Conservation (phyloP, 2,888 invertebrate species). For the Euplagia quadripunctaria region DNA sequence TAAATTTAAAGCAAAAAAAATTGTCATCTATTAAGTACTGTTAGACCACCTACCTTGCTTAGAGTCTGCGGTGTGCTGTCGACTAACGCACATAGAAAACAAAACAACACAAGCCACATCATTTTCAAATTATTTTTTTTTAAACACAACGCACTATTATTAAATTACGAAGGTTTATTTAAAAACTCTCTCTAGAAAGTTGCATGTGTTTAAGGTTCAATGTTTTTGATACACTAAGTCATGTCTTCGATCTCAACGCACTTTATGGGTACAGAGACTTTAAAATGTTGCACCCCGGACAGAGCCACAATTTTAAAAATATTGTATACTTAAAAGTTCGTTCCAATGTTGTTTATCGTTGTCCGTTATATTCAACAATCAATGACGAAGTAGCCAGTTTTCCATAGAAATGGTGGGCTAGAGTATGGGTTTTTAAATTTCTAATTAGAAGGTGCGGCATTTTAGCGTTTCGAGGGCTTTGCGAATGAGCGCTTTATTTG, state of each 20-base stretch:
- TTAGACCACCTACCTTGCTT: slow-evolving; percentile 70
- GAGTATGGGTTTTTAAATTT: slow-evolving; percentile 40
- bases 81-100: slow-evolving; percentile 62
- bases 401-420: slow-evolving; percentile 49
- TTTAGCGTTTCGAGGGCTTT: slow-evolving; percentile 75
- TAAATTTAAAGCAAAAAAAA: slow-evolving; percentile 34
- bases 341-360: slow-evolving; percentile 20
- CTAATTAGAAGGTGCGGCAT: slow-evolving; percentile 64
- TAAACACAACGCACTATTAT: slow-evolving; percentile 5
- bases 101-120: slow-evolving; percentile 64
- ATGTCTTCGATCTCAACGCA: slow-evolving; percentile 72
- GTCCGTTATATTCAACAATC: slow-evolving; percentile 46
- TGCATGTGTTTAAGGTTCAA: slow-evolving; percentile 69
- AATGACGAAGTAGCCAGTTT: slow-evolving; percentile 46
- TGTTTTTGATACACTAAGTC: slow-evolving; percentile 82
- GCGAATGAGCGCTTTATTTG: slow-evolving; percentile 77
- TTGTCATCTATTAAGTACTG: slow-evolving; percentile 42
- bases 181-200: slow-evolving; percentile 59
- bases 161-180: slow-evolving; percentile 31
- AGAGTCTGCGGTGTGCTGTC: slow-evolving; percentile 55
- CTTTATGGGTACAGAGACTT: slow-evolving; percentile 69
- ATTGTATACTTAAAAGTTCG: slow-evolving; percentile 10
- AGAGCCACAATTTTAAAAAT: slow-evolving; percentile 26
- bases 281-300: slow-evolving; percentile 72
- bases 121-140: slow-evolving; percentile 50